Evolutionary conservation across 2,797 vertebrate species (phyloP), one percentile per base, ranked within the genome.

Genomic region (Amblyopsis hoosieri): DNA sequence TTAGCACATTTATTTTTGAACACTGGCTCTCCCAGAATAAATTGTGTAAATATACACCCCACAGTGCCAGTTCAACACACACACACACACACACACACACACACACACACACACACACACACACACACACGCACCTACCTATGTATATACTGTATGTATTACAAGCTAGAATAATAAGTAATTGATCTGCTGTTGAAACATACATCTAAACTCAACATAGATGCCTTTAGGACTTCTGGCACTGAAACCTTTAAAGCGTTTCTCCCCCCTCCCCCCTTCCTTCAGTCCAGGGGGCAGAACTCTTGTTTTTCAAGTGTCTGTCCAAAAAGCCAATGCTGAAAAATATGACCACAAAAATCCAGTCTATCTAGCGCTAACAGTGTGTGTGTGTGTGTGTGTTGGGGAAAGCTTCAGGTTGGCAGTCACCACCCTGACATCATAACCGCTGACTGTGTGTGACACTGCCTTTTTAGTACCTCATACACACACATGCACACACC

Each of bases 1-100:
- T 84, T 81, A 54, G 49, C 73, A 76, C 72, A 79, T 84, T 82
- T 79, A 82, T 84, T 84, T 84, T 82, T 69, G 55, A 82, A 82
- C 76, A 69, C 71, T 60, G 61, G 64, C 58, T 49, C 69, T 77
- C 73, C 72, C 69, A 81, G 81, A 85, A 80, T 83, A 87, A 81
- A 77, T 71, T 71, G 57, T 54, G 74, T 73, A 79, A 76, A 82
- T 76, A 78, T 59, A 67, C 52, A 68, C 62, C 61, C 53, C 53
- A 47, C 65, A 64, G 47, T 60, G 59, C 58, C 53, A 37, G 50
- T 57, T 62, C 56, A 33, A 56, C 46, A 64, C 54, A 54, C 54
- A 67, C 49, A 42, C 49, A 62, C 57, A 54, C 52, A 64, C 58
- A 50, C 47, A 31, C 46, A 50, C 17, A 23, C 15, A 50, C 23